Evolutionary conservation across 2,113 vertebrate genomes (phyloP).

Genomic region (Myiagra hebetior): DNA sequence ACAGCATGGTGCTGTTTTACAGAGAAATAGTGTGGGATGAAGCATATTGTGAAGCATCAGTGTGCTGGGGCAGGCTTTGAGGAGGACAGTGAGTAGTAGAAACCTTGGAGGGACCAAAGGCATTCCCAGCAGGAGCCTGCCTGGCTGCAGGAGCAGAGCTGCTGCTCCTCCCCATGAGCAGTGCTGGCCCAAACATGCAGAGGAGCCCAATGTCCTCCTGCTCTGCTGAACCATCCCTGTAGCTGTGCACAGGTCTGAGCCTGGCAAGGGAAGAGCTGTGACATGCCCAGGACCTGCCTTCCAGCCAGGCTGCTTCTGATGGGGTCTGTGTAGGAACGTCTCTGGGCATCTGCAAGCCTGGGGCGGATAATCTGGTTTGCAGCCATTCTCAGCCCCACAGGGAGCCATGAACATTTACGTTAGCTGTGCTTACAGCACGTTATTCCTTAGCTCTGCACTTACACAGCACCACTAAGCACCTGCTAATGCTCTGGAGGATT

Average conservation of each 20-base stretch:
- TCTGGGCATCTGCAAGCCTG: neutral
- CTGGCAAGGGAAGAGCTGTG: neutral
- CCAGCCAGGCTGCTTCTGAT: neutral
- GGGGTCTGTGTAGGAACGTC: neutral
- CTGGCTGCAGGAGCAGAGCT: neutral
- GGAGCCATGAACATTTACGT: constrained; percentile 49
- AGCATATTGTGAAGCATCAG: neutral
- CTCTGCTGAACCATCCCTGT: neutral
- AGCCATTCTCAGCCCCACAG: neutral
- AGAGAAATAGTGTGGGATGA: neutral
- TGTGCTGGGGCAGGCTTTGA: neutral
- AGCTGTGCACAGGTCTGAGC: neutral
- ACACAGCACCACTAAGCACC: constrained; percentile 46
- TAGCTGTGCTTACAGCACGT: constrained; percentile 56
- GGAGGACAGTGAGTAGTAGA: neutral
- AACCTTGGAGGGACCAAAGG: neutral
- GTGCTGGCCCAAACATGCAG: neutral
- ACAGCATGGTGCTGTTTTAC: neutral
- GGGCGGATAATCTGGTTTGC: neutral
- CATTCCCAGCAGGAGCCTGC: neutral
- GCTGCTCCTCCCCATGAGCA: neutral
- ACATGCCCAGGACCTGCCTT: neutral
- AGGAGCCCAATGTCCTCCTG: neutral
- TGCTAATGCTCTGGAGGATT: constrained; percentile 59
- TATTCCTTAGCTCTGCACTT: constrained; percentile 62